Conservation (phyloP, 2,797 vertebrate species). For the Lateolabrax maculatus region DNA sequence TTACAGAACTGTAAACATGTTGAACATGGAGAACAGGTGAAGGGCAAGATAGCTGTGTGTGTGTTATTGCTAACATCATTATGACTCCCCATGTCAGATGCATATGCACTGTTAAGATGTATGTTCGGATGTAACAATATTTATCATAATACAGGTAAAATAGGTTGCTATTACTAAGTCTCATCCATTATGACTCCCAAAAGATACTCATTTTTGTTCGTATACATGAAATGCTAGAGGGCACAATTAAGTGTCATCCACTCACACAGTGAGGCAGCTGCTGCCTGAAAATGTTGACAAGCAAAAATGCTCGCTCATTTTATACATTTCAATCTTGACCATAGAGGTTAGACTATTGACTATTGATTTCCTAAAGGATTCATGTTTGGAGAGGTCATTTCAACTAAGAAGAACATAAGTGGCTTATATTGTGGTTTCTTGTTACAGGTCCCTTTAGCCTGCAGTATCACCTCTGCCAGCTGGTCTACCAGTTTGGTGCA, state of each 20-base stretch:
- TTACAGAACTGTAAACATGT: conserved; percentile 15
- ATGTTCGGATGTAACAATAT: neutral
- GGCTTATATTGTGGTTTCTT: neutral
- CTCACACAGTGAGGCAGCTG: neutral
- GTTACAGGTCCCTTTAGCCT: neutral
- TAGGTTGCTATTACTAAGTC: neutral
- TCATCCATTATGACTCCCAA: neutral
- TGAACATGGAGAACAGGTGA: neutral
- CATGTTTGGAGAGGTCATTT: neutral
- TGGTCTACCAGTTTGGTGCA: neutral
- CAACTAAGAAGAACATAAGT: neutral
- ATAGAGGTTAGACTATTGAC: conserved; percentile 20
- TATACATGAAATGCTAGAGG: neutral
- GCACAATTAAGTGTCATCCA: neutral
- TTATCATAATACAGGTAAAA: neutral
- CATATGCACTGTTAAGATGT: neutral
- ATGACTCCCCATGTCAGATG: neutral
- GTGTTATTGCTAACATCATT: neutral
- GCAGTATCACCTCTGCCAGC: neutral
- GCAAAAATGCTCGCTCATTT: neutral
- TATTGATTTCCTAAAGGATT: conserved; percentile 12
- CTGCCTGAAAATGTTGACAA: neutral
- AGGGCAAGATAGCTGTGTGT: neutral
- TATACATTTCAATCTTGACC: conserved; percentile 36
- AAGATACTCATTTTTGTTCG: neutral